A percentile compares a stretch with the other conserved stretches of the same genome.
Conservation (phyloP, 2,113 vertebrate genomes). For the Desmodus rotundus region DNA sequence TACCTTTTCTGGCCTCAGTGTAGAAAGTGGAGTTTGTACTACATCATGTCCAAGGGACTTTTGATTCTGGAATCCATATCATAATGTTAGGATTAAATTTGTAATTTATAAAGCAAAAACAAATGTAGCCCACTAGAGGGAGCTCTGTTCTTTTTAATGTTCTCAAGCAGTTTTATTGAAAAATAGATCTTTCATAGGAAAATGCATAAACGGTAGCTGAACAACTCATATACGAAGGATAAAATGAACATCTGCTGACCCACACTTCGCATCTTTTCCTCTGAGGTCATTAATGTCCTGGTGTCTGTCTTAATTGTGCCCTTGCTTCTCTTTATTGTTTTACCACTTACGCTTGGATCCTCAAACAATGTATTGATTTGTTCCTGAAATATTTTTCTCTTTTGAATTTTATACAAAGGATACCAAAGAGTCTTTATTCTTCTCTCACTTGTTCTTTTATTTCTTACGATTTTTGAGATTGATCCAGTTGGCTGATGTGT, state of each 20-base stretch:
- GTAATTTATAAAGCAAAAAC: neutral
- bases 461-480: constrained; percentile 15
- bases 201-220: neutral
- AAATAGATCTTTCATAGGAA: neutral
- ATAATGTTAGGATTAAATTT: neutral
- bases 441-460: neutral
- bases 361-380: neutral
- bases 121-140: constrained; percentile 42
- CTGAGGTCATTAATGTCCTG: neutral
- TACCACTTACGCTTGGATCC: neutral
- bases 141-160: neutral
- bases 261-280: neutral
- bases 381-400: constrained; percentile 17
- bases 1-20: neutral
- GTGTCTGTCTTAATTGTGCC: neutral
- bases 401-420: neutral
- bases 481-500: neutral
- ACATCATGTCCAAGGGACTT: neutral
- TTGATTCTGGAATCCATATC: neutral
- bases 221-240: neutral
- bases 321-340: neutral
- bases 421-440: neutral
- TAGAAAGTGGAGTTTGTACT: neutral
- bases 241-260: neutral
- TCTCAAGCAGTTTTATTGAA: neutral